Evolutionary conservation across 1,140 invertebrate genomes (phyloP).

Genomic region (Neoseiulus cucumeris): DNA sequence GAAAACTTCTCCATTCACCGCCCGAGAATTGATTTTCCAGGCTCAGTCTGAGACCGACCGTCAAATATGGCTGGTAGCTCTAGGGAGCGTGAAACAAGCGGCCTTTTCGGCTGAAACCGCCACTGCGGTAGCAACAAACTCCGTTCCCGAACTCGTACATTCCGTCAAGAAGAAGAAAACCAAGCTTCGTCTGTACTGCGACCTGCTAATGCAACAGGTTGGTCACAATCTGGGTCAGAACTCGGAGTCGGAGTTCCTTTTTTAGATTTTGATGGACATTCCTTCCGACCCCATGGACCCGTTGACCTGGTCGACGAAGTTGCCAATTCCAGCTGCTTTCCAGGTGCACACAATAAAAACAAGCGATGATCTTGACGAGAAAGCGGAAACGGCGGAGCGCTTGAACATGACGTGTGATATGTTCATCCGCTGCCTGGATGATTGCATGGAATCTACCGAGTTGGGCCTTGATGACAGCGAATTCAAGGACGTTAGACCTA

Average conservation of each 20-base stretch:
- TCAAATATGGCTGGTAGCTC: slow-evolving; percentile 55
- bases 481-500: no score
- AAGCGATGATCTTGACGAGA: background rate
- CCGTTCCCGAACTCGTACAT: slow-evolving; percentile 22
- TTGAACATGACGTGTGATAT: slow-evolving; percentile 58
- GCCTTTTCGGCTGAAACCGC: slow-evolving; percentile 12
- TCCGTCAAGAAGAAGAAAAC: slow-evolving; percentile 49
- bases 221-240: background rate
- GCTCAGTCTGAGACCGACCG: slow-evolving; percentile 49
- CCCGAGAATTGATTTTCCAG: slow-evolving; percentile 29
- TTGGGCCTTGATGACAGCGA: no score
- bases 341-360: background rate
- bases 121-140: background rate
- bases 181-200: slow-evolving; percentile 54
- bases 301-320: no score
- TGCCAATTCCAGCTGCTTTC: background rate
- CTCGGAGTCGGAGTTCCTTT: no score
- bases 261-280: no score
- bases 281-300: no score
- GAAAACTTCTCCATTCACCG: no score
- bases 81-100: slow-evolving; percentile 58
- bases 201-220: slow-evolving; percentile 61
- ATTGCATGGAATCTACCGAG: slow-evolving; percentile 47
- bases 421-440: slow-evolving; percentile 56
- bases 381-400: slow-evolving; percentile 42